Base-by-base conservation (phyloP, 2,113 vertebrate genomes). In the Polyodon spathula region DNA sequence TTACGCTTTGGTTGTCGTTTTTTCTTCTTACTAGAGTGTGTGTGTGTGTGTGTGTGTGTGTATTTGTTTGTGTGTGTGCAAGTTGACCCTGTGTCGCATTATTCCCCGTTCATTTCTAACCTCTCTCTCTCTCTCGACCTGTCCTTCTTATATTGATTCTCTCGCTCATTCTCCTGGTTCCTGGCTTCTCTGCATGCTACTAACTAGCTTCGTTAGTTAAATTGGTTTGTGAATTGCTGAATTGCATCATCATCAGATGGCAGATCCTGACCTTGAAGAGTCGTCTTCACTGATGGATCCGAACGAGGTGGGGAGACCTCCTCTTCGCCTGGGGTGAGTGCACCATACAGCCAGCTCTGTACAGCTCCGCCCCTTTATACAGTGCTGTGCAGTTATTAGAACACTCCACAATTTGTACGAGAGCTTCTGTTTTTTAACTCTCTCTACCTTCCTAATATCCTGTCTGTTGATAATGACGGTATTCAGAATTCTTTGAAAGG, bases 231-330 rank as follows among this genome's bases (percentile, higher is more conserved):
- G 86, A 89, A 90, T 89, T 88, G 83, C 87, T 90, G 86, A 89
- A 87, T 90, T 86, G 84, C 88, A 77, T 84, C 58, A 53, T 27
- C 67, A 90, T 78, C 88, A 99, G 96, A 97, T 99, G 96, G 95
- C 97, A 84, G 96, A 99, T 86, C 95, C 96, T 75, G 91, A 93
- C 69, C 83, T 99, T 84, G 94, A 98, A 76, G 96, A 99, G 63
- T 93, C 94, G 0, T 91, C 91, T 5, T 90, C 81, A 0, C 90
- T 92, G 39, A 58, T 99, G 84, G 96, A 98, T 15, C 92, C 94
- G 2, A 93, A 77, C 0, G 96, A 99, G 75, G 75, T 90, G 1
- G 84, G 76, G 76, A 86, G 93, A 74, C 77, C 93, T 16, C 92
- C 95, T 0, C 86, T 97, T 4, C 86, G 96, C 68, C 89, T 99